Evolutionary conservation across 2,113 vertebrate genomes (phyloP).

Genomic region (Atlantisia rogersi): DNA sequence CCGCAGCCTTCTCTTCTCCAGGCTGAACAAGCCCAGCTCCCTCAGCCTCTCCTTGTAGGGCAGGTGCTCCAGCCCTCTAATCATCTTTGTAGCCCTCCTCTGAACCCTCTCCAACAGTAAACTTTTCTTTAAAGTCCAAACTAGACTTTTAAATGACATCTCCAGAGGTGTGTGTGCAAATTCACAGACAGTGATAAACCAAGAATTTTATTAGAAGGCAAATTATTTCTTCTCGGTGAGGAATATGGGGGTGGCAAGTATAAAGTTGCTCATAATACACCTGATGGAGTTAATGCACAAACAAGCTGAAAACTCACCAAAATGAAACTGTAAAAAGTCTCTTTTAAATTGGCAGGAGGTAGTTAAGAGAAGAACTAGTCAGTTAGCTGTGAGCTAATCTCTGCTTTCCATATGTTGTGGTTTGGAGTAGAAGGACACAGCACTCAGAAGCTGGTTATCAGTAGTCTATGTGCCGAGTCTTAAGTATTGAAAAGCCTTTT

Average conservation of each 20-base stretch:
- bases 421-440: neutral
- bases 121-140: neutral
- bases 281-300: neutral
- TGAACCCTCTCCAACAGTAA: neutral
- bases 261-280: neutral
- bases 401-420: neutral
- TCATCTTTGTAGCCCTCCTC: no score
- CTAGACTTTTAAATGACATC: neutral
- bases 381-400: neutral
- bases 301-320: neutral
- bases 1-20: no score
- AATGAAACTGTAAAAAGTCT: neutral
- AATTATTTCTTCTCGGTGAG: neutral
- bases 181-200: neutral
- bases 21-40: no score
- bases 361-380: neutral
- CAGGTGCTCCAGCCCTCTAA: no score
- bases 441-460: neutral
- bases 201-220: neutral
- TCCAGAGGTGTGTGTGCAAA: neutral
- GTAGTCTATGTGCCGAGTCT: neutral
- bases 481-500: neutral
- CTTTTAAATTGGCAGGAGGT: neutral
- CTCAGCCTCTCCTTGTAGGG: no score
- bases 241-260: neutral